Conservation (phyloP, 2,888 invertebrate species). For the Buathra laborator region DNA sequence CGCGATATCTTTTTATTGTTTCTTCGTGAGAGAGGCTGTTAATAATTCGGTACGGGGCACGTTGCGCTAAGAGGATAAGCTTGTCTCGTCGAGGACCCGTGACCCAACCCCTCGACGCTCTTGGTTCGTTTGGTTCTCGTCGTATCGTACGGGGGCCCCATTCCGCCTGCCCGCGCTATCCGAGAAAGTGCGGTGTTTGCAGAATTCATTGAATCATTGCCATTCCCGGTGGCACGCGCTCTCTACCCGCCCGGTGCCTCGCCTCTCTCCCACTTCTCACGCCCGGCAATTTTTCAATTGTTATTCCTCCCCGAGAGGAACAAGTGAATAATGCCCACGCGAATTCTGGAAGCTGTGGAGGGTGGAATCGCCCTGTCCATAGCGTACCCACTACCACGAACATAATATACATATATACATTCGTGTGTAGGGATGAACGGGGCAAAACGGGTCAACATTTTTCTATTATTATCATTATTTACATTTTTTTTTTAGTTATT, state of each 20-base stretch:
- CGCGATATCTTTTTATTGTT: constrained; percentile 65
- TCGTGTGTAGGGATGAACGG: no score
- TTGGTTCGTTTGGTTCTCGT: constrained; percentile 22
- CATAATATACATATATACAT: neutral
- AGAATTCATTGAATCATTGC: constrained; percentile 75
- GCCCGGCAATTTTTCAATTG: constrained; percentile 71
- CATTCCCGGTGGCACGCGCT: constrained; percentile 71
- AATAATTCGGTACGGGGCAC: constrained; percentile 69
- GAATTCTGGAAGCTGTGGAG: constrained; percentile 51
- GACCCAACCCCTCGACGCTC: constrained; percentile 63
- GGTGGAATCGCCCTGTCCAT: constrained; percentile 49
- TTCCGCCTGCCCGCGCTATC: constrained; percentile 34
- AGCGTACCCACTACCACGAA: constrained; percentile 41
- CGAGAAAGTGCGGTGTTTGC: constrained; percentile 74
- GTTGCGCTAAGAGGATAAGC: constrained; percentile 72
- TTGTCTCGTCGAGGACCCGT: constrained; percentile 70
- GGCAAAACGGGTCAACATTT: neutral
- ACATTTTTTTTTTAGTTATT: no score
- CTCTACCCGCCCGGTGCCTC: constrained; percentile 43
- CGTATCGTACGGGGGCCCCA: neutral
- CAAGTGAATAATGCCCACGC: constrained; percentile 71
- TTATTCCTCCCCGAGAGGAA: constrained; percentile 69
- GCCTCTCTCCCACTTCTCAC: constrained; percentile 42
- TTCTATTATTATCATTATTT: neutral
- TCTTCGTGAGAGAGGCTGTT: constrained; percentile 54